Base-by-base conservation (phyloP, 2,113 vertebrate species). In the Lonchura striata region DNA sequence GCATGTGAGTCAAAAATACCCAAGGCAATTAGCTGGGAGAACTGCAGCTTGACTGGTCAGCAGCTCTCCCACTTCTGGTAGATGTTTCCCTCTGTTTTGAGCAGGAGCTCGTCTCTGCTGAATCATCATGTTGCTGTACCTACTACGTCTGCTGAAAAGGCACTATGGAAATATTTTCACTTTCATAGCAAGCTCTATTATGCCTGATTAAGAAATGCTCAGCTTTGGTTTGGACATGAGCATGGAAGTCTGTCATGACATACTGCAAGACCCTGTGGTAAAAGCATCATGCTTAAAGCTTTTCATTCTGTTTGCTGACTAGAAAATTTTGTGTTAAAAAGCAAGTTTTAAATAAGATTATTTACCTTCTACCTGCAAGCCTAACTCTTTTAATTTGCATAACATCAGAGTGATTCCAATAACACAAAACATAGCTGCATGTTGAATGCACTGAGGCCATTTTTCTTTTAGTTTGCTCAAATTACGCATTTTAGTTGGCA, bases 141-240 rank as follows among this genome's bases (percentile, higher is more conserved):
- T 93, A 7, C 37, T 41, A 59, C 33, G 52, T 54, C 60, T 92
- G 88, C 86, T 85, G 79, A 77, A 80, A 92, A 88, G 86, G 86
- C 92, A 88, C 42, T 88, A 6, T 82, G 69, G 95, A 93, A 94
- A 74, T 90, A 63, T 83, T 88, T 90, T 63, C 42, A 52, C 60
- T 90, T 88, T 22, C 31, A 6, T 63, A 77, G 63, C 75, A 72
- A 61, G 47, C 47, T 86, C 37, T 89, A 0, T 91, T 91, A 17
- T 56, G 75, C 33, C 50, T 80, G 57, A 47, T 93, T 41, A 76
- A 75, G 30, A 76, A 79, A 75, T 27, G 33, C 52, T 86, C 25
- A 76, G 39, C 61, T 87, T 76, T 53, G 41, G 13, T 85, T 91
- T 79, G 90, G 57, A 23, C 39, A 33, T 5, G 14, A 72, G n/a